phyloP scores from a whole-genome alignment of 2,888 invertebrate species.

The Thalpophila matura region DNA sequence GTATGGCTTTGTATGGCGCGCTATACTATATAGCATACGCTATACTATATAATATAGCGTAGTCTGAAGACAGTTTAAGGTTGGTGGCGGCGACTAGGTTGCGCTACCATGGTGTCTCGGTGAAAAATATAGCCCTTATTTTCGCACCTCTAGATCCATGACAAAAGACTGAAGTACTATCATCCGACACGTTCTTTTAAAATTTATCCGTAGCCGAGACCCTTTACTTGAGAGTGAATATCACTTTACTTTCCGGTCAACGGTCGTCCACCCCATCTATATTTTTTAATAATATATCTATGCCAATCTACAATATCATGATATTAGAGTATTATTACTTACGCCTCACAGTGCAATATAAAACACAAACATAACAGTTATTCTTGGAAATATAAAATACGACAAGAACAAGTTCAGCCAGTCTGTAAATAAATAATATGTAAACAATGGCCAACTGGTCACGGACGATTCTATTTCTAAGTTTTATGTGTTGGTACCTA shows the following conservation, averaged over 20 bases:
- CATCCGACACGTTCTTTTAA: not conserved
- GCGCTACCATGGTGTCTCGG: too few relatives aligned
- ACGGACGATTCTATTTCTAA: conserved; percentile 54
- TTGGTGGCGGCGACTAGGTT: too few relatives aligned
- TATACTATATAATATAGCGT: too few relatives aligned
- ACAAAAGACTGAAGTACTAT: too few relatives aligned
- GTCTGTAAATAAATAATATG: conserved; percentile 52
- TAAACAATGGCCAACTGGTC: conserved; percentile 56
- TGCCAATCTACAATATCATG: not conserved
- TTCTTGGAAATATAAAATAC: conserved; percentile 57
- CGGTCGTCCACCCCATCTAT: not conserved
- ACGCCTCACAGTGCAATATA: not conserved
- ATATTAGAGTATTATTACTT: not conserved
- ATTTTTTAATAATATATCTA: not conserved
- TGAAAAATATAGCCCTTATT: too few relatives aligned
- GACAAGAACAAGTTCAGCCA: conserved; percentile 50
- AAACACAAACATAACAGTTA: conserved; percentile 44
- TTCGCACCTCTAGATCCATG: too few relatives aligned
- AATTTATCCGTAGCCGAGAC: not conserved
- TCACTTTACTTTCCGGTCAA: not conserved
- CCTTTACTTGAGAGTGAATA: not conserved
- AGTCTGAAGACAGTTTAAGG: too few relatives aligned
- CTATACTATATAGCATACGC: too few relatives aligned
- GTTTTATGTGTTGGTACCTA: conserved; percentile 34
- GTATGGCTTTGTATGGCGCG: too few relatives aligned